phyloP scores from a whole-genome alignment of 1,140 invertebrate species.

The Babylonia areolata region DNA sequence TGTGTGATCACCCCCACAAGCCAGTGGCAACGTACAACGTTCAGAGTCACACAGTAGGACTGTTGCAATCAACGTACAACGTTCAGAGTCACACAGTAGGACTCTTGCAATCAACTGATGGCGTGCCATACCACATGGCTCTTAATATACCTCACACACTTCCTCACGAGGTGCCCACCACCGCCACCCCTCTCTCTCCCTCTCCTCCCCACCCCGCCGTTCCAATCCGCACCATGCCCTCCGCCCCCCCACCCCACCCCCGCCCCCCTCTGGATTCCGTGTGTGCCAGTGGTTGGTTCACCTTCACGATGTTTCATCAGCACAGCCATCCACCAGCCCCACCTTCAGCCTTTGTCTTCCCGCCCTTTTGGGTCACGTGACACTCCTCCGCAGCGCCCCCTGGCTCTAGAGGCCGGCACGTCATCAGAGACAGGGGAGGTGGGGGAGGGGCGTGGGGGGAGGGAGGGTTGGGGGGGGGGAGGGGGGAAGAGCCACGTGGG shows the following conservation, averaged over 20 bases:
- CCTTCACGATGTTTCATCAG: background rate
- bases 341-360: background rate
- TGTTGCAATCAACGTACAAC: background rate
- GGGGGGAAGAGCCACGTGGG: too few species aligned
- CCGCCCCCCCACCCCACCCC: background rate
- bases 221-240: too few species aligned
- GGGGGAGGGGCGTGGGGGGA: background rate
- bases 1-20: too few species aligned
- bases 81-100: background rate
- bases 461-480: too few species aligned
- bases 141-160: background rate
- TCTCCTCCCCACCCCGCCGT: too few species aligned
- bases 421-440: too few species aligned
- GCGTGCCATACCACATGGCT: background rate
- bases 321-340: background rate
- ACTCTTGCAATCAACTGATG: background rate
- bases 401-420: too few species aligned
- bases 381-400: too few species aligned
- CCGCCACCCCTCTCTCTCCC: too few species aligned
- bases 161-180: too few species aligned
- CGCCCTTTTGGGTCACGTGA: background rate
- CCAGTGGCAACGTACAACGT: too few species aligned
- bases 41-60: too few species aligned
- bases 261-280: background rate
- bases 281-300: background rate